Base-by-base conservation (phyloP, 2,113 vertebrate species). In the Vulpes ferrilata region DNA sequence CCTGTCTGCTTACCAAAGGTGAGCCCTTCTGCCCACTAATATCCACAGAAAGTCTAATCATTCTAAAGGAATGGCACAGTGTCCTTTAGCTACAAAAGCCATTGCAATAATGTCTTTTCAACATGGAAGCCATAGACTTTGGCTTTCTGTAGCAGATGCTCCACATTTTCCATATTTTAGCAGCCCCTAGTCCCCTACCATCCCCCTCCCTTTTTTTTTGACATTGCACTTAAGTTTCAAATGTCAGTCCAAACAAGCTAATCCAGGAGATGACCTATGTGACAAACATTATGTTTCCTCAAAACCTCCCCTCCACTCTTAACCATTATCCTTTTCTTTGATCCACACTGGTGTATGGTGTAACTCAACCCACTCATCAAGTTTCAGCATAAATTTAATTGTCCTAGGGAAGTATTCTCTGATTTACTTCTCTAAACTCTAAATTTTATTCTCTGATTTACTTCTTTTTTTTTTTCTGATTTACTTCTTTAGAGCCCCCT, bases 141-240 rank as follows among this genome's bases (percentile, higher is more conserved):
- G 15, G 38, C 22, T 73, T 71, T 55, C 8, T 65, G 59, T 53
- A 76, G 16, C 1, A 35, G 8, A 83, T 51, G 0, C 19, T 59
- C 48, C 32, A 82, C 76, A 0, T 57, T 71, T 88, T 79, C 13
- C 15, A 88, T 67, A 71, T 71, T 48, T 96, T 32, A 82, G 23
- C 22, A 86, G 64, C n/a, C 48, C 2, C 13, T 20, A 27, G 11
- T 1, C 10, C 6, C 15, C 15, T 30, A 7, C 1, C 3, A 3
- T 32, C 62, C 3, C 11, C 5, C 43, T 6, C 48, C 19, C 23
- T 19, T 17, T 38, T 55, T 55, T 65, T 43, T 48, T 65, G 35
- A 79, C 53, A 27, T 27, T 62, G 25, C 4, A 22, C 38, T 78
- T 38, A 84, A 57, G 22, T 83, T 43, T 53, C 67, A 67, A 53